Conservation (phyloP, 2,113 vertebrate genomes). For the Esox niger region DNA sequence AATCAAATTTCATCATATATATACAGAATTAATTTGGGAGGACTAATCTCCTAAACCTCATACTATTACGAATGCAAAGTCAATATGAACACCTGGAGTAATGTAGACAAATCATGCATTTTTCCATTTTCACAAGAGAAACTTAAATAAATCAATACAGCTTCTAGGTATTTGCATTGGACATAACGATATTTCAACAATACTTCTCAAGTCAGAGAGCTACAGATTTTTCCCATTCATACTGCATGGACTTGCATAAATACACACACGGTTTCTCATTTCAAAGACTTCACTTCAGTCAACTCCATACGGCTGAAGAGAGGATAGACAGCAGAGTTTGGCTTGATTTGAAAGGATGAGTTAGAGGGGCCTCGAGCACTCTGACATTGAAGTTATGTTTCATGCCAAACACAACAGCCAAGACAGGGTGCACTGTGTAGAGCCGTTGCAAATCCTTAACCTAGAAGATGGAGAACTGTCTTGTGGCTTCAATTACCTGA, state of each 20-base stretch:
- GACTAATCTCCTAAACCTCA: too few relatives aligned
- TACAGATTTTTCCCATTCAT: slow-evolving; percentile 15
- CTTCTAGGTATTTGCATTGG: slow-evolving; percentile 34
- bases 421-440: slow-evolving; percentile 6
- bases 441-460: slow-evolving; percentile 28
- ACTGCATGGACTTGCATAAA: background rate
- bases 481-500: background rate
- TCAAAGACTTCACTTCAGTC: slow-evolving; percentile 40
- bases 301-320: slow-evolving; percentile 28
- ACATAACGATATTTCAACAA: slow-evolving; percentile 4
- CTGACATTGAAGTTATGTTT: slow-evolving; percentile 37
- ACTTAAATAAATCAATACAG: slow-evolving; percentile 57
- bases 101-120: slow-evolving; percentile 55
- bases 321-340: slow-evolving; percentile 25
- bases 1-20: too few relatives aligned
- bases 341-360: slow-evolving; percentile 26
- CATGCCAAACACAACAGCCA: slow-evolving; percentile 19
- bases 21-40: too few relatives aligned
- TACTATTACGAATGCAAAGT: too few relatives aligned
- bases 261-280: slow-evolving; percentile 7
- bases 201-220: slow-evolving; percentile 41
- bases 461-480: slow-evolving; percentile 1
- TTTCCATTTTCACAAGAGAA: slow-evolving; percentile 41
- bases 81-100: slow-evolving; percentile 3
- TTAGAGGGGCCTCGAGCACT: slow-evolving; percentile 24